Conservation (phyloP, 2,797 vertebrate species). For the Percopsis omiscomaycus region DNA sequence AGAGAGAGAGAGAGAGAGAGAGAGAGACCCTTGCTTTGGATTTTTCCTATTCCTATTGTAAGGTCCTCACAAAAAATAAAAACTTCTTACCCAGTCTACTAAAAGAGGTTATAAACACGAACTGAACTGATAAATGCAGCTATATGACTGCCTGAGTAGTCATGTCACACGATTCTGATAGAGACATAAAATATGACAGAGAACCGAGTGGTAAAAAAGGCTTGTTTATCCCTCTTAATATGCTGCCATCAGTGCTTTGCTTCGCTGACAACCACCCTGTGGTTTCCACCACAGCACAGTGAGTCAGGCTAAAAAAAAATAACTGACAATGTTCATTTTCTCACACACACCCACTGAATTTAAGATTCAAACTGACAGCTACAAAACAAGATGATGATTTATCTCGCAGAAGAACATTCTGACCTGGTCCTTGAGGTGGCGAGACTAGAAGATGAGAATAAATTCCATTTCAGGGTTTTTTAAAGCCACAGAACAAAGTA, state of each 20-base stretch:
- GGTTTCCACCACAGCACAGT: constrained; percentile 13
- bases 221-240: constrained; percentile 25
- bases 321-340: constrained; percentile 7
- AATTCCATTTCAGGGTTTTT: background rate
- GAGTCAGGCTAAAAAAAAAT: constrained; percentile 26
- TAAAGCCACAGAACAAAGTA: background rate
- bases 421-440: background rate
- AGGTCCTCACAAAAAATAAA: background rate
- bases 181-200: constrained; percentile 22
- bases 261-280: constrained; percentile 11
- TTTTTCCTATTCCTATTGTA: no score
- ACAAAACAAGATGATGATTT: constrained; percentile 16
- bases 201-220: constrained; percentile 21
- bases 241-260: constrained; percentile 14
- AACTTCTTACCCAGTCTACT: background rate
- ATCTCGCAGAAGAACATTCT: constrained; percentile 6
- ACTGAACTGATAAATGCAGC: background rate
- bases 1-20: no score
- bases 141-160: background rate
- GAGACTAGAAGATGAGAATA: constrained; percentile 7
- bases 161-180: background rate
- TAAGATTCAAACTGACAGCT: background rate
- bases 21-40: no score
- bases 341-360: constrained; percentile 10
- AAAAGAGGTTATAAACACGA: background rate